Evolutionary conservation across 2,113 vertebrate species (phyloP).

Genomic region (Dendrocopos noguchii): DNA sequence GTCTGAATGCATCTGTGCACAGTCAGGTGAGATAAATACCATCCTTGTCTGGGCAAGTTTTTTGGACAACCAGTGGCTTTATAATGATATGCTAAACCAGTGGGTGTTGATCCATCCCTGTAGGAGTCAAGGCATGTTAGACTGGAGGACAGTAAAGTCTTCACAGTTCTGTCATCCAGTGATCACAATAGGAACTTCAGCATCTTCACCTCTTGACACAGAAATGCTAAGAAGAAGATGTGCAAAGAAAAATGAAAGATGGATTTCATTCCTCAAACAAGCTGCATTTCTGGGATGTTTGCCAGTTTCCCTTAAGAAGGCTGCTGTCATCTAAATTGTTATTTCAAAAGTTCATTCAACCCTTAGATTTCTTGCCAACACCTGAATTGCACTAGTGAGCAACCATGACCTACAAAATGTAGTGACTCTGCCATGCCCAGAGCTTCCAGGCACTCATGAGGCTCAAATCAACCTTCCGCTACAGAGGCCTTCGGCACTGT

Average conservation of each 20-base stretch:
- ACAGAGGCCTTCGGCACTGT: neutral
- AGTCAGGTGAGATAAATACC: neutral
- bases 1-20: neutral
- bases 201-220: neutral
- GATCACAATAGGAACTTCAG: neutral
- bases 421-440: neutral
- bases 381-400: neutral
- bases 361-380: neutral
- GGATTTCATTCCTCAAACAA: neutral
- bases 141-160: neutral
- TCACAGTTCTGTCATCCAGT: neutral
- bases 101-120: neutral
- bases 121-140: neutral
- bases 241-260: neutral
- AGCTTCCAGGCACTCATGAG: neutral
- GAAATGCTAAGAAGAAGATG: neutral
- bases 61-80: neutral
- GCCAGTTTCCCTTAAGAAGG: neutral
- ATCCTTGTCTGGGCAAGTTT: neutral
- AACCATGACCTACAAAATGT: neutral
- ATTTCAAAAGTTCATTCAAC: neutral
- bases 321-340: neutral
- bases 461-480: neutral
- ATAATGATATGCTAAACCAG: neutral
- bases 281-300: neutral